These are phyloP conservation scores for Syritta pipiens DNA, from an alignment of 2,888 invertebrate genomes.

Conservation along the genomic window DNA sequence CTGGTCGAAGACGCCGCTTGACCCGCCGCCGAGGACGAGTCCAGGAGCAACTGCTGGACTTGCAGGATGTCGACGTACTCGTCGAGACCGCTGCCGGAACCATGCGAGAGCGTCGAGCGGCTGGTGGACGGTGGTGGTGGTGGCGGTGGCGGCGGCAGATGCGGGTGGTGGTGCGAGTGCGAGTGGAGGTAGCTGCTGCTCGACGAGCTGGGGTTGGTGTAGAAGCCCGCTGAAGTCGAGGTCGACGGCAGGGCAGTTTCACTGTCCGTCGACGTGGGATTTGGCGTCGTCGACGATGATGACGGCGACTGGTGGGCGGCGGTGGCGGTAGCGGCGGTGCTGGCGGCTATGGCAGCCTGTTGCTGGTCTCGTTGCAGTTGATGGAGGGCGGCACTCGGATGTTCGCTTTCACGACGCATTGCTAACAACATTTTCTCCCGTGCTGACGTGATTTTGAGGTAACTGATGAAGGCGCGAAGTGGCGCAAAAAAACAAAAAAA, in stretches of 20 bases:
- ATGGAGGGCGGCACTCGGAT: conserved; percentile 73
- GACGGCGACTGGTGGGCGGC: conserved; percentile 70
- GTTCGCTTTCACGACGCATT: conserved; percentile 88
- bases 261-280: not conserved
- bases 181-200: conserved; percentile 68
- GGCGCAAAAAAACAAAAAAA: too few species aligned
- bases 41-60: conserved; percentile 87
- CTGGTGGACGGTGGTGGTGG: conserved; percentile 42
- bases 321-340: conserved; percentile 62
- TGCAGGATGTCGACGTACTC: conserved; percentile 92
- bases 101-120: conserved; percentile 21
- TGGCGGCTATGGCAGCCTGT: conserved; percentile 32
- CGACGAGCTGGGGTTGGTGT: conserved; percentile 68
- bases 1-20: conserved; percentile 71
- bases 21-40: conserved; percentile 77
- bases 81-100: conserved; percentile 78
- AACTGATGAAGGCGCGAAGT: too few species aligned
- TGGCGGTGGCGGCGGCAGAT: conserved; percentile 60
- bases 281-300: conserved; percentile 20
- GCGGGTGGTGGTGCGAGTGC: conserved; percentile 70
- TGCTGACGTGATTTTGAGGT: conserved; percentile 45
- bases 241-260: conserved; percentile 64
- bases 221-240: conserved; percentile 71
- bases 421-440: conserved; percentile 82
- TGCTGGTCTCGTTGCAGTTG: conserved; percentile 50